phyloP scores from a whole-genome alignment of 2,113 vertebrate genomes.

The Pseudorectes ferrugineus region DNA sequence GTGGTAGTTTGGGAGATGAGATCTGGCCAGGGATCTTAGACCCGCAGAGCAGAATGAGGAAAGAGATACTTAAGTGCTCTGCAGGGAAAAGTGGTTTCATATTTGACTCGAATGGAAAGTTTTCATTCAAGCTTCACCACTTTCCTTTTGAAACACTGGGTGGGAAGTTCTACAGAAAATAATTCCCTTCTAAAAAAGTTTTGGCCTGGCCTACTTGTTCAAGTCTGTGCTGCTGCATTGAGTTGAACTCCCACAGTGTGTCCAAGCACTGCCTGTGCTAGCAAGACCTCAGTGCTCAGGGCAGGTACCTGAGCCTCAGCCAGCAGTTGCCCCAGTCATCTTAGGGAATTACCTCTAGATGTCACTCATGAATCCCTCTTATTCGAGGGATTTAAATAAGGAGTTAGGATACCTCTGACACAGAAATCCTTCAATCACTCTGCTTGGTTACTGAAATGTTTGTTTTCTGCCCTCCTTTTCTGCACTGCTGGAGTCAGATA shows the following conservation, averaged over 20 bases:
- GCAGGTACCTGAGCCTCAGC: not conserved
- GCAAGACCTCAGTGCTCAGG: not conserved
- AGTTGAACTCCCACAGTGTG: not conserved
- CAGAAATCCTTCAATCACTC: not conserved
- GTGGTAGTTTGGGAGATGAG: not conserved
- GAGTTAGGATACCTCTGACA: not conserved
- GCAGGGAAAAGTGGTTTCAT: not conserved
- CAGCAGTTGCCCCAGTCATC: not conserved
- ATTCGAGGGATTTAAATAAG: not conserved
- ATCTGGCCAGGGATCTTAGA: not conserved
- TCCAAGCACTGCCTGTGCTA: not conserved
- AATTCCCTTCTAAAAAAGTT: not conserved
- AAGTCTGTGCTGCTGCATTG: not conserved
- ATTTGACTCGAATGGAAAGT: not conserved
- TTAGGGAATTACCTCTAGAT: conserved; percentile 56
- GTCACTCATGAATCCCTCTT: conserved; percentile 56
- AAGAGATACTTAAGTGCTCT: not conserved
- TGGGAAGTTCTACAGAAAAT: not conserved
- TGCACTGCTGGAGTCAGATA: not conserved
- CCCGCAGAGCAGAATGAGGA: not conserved
- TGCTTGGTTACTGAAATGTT: not conserved
- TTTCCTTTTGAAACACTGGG: not conserved
- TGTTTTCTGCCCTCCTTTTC: not conserved
- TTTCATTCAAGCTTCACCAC: not conserved
- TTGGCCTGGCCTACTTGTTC: not conserved